Evolutionary conservation across 2,797 vertebrate genomes (phyloP).

Genomic region (Spea hammondii): DNA sequence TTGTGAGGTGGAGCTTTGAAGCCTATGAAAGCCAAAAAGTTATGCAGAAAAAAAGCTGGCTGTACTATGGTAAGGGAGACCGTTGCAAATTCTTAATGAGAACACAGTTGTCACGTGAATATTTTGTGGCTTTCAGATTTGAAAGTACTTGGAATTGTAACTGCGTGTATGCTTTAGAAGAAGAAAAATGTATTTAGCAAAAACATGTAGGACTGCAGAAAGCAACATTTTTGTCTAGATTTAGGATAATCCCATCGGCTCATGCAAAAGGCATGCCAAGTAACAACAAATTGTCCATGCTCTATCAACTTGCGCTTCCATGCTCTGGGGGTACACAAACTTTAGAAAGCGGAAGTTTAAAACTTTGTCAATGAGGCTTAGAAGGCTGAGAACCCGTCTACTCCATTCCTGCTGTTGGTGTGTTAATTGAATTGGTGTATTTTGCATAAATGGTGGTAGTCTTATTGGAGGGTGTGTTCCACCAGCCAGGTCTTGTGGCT

Average conservation of each 20-base stretch:
- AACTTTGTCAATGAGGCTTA: constrained; percentile 49
- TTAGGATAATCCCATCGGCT: neutral
- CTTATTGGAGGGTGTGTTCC: neutral
- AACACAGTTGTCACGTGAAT: no score
- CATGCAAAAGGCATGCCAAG: constrained; percentile 37
- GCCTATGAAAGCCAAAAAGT: no score
- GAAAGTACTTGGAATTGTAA: no score
- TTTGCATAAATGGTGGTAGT: constrained; percentile 46
- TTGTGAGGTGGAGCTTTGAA: no score
- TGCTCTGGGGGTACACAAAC: constrained; percentile 46
- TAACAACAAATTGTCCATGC: constrained; percentile 53
- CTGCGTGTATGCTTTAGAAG: no score
- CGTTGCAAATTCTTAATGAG: no score
- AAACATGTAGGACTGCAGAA: neutral
- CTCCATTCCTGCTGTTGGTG: constrained; percentile 32
- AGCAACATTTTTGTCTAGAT: neutral
- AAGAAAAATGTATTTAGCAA: no score
- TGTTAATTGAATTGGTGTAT: constrained; percentile 24
- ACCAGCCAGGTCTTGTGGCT: neutral
- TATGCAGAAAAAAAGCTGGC: no score
- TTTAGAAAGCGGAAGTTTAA: constrained; percentile 49
- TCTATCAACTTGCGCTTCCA: constrained; percentile 49
- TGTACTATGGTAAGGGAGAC: no score
- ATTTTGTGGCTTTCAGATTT: no score
- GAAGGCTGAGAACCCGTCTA: constrained; percentile 49